Base-by-base conservation (phyloP, 1,140 invertebrate species). In the Tetramorium alpestre region DNA sequence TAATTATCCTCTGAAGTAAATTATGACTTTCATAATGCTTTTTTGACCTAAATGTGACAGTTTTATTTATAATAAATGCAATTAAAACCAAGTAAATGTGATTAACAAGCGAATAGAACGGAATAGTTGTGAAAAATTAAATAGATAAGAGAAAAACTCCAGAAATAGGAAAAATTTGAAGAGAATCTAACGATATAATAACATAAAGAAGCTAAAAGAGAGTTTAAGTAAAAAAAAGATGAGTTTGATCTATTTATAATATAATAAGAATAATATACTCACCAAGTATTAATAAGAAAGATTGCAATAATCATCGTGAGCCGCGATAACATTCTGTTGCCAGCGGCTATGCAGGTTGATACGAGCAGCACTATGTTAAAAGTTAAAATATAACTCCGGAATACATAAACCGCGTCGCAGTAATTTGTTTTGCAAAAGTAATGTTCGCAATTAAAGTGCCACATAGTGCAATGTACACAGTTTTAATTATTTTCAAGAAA, bases 191-290 rank as follows among this genome's bases (percentile, higher is more conserved):
- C n/a, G 6, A 8, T 6, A 44, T 58, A 65, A 56, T 28, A 49
- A 28, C 1, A 8, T 33, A 18, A 84, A 84, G 25, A 7, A 70
- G 1, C 8, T n/a, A n/a, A 87, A 54, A 72, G 56, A 54, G 77
- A 64, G n/a, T 73, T 75, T 41, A 69, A 64, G 22, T 65, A 56
- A 72, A 41, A 49, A 56, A 82, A 56, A 72, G 77, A 87, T 76
- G 89, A 92, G 87, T 78, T 91, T 92, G 89, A 92, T 85, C 88
- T 88, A 89, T 90, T 93, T 93, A 91, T 88, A 78, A 88, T 86
- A 85, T 86, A 92, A 91, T 86, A 92, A n/a, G 65, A 88, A 90
- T 93, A 91, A 91, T 90, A 90, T 86, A 88, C 92, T 90, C 72
- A 84, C 51, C 84, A 90, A 91, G 80, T 91, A 89, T 88, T 90